Base-by-base conservation (phyloP, 2,888 invertebrate genomes). In the Drosophila hamatofila region DNA sequence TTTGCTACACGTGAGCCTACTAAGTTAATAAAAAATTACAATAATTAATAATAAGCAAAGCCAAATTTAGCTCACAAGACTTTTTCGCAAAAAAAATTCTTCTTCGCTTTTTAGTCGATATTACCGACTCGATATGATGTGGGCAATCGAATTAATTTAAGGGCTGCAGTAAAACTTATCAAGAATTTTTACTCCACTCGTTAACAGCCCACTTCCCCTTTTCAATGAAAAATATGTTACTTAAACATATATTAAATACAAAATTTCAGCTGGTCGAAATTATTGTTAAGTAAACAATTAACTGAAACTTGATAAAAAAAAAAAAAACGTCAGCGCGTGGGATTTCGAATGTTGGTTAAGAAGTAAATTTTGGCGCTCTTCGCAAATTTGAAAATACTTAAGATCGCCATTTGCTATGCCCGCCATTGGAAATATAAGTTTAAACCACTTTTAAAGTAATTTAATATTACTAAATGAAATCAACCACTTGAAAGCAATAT, bases 1-100 rank as follows among this genome's bases (percentile, higher is more conserved):
- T 97, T 85, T 80, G 66, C 33, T 37, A 30, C 41, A 52, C 54
- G 56, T 27, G 41, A 27, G 37, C 23, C 41, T 42, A 37, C 37
- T 65, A 30, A 23, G 11, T 35, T 23, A 46, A 12, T 18, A 9
- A 48, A 23, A 55, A 49, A 46, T 44, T 27, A 37, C 23, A 33
- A 18, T 55, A 44, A 48, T 59, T 48, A 21, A 39, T 54, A 68
- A 68, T 42, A 57, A 35, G 16, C 46, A 18, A 59, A 12, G 12
- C 12, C 14, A 35, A 66, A 75, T 54, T 25, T 46, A 60, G 48
- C 25, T 30, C 52, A 41, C 54, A 58, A 64, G 49, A 71, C 44
- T 48, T 52, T 67, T 75, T 79, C 12, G 71, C 75, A 75, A 78
- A 67, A 65, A 56, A 57, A 52, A 18, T n/a, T 62, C 64, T 65